These are phyloP conservation scores for Xanthostigma xanthostigma DNA, from an alignment of 2,888 invertebrate species.

Conservation along the genomic window DNA sequence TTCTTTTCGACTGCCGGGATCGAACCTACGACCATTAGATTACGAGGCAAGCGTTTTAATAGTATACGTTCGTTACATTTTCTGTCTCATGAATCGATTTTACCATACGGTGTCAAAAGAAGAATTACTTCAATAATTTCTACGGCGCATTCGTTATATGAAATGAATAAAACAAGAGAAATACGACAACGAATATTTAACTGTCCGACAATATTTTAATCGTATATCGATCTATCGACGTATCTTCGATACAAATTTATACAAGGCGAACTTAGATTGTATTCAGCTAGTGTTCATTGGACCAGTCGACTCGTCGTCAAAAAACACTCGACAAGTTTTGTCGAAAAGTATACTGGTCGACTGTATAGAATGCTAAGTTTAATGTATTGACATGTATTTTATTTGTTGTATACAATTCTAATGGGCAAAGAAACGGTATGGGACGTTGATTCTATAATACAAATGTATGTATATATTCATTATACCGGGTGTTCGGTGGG, in stretches of 20 bases:
- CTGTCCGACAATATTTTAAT: constrained; percentile 29
- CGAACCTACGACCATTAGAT: no score
- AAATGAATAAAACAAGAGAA: not conserved
- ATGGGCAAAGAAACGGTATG: constrained; percentile 17
- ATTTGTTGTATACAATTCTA: constrained; percentile 29
- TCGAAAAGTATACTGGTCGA: constrained; percentile 16
- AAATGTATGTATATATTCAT: no score
- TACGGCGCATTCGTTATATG: no score
- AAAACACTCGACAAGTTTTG: constrained; percentile 17
- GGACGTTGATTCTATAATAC: no score
- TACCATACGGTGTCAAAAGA: no score
- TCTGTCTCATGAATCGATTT: no score
- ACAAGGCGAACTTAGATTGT: constrained; percentile 28
- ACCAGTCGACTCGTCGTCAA: constrained; percentile 13
- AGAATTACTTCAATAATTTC: no score
- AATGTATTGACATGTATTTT: constrained; percentile 31
- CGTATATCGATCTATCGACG: constrained; percentile 28
- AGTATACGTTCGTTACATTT: no score
- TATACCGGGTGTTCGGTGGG: no score
- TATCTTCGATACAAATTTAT: constrained; percentile 31
- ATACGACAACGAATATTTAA: not conserved
- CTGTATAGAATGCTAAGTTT: constrained; percentile 26
- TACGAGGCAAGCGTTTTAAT: no score
- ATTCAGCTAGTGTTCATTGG: constrained; percentile 23
- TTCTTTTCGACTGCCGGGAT: no score